Evolutionary conservation across 1,140 invertebrate genomes (phyloP).

Genomic region (Drosophila fuyamai): DNA sequence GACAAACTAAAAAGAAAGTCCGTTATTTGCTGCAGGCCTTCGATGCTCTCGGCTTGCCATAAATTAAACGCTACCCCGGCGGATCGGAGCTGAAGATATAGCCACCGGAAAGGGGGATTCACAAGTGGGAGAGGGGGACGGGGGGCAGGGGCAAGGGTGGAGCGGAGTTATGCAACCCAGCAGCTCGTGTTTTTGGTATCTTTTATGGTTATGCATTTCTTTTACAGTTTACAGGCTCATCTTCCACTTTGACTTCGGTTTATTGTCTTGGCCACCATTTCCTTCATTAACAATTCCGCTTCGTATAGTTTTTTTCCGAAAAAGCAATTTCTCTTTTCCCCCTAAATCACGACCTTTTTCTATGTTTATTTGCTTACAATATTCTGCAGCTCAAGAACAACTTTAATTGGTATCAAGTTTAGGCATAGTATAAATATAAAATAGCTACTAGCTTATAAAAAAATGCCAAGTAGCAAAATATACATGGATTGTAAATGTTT

Average conservation of each 20-base stretch:
- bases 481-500: no score
- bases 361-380: background rate
- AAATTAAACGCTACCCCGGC: slow-evolving; percentile 60
- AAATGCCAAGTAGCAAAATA: no score
- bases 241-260: slow-evolving; percentile 47
- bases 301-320: slow-evolving; percentile 58
- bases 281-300: slow-evolving; percentile 79
- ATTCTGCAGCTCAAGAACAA: background rate
- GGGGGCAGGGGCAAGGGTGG: slow-evolving; percentile 20
- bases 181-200: slow-evolving; percentile 43
- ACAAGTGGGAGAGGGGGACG: background rate
- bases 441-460: no score
- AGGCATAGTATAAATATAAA: no score
- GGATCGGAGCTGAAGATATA: slow-evolving; percentile 38
- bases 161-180: slow-evolving; percentile 18
- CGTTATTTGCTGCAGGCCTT: slow-evolving; percentile 61
- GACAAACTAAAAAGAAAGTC: slow-evolving; percentile 68
- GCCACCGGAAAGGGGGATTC: slow-evolving; percentile 17
- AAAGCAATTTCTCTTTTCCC: slow-evolving; percentile 64
- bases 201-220: slow-evolving; percentile 79
- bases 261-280: slow-evolving; percentile 62
- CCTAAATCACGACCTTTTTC: background rate
- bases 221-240: slow-evolving; percentile 74
- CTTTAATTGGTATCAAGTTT: background rate
- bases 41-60: slow-evolving; percentile 64